Conservation (phyloP, 2,113 vertebrate genomes). For the Gymnobelideus leadbeateri region DNA sequence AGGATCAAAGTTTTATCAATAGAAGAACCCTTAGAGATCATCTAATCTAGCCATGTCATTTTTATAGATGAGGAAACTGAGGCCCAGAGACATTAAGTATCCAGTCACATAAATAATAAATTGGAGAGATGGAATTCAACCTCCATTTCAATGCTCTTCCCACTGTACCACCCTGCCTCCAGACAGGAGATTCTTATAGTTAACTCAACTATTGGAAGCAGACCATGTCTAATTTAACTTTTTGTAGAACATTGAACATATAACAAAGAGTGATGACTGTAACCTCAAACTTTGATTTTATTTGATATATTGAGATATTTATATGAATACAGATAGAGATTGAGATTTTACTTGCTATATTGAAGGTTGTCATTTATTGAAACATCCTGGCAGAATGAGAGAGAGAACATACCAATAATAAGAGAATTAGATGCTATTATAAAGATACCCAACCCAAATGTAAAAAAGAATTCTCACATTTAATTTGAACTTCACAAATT, state of each 20-base stretch:
- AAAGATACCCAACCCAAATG: neutral
- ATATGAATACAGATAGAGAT: no score
- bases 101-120: neutral
- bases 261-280: neutral
- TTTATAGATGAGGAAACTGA: neutral
- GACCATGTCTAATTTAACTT: neutral
- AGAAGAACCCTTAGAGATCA: neutral
- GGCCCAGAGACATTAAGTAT: neutral
- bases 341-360: neutral
- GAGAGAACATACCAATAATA: neutral
- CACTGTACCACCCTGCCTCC: neutral
- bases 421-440: neutral
- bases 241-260: neutral
- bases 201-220: neutral
- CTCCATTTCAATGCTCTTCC: neutral
- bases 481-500: slow-evolving; percentile 15
- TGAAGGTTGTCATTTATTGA: neutral
- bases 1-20: neutral
- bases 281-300: neutral
- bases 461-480: neutral
- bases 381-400: neutral
- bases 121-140: neutral
- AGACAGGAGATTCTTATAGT: neutral
- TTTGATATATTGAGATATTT: neutral
- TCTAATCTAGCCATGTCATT: neutral